These are phyloP conservation scores for Craterocephalus amniculus DNA, from an alignment of 2,797 vertebrate species.

Conservation along the genomic window DNA sequence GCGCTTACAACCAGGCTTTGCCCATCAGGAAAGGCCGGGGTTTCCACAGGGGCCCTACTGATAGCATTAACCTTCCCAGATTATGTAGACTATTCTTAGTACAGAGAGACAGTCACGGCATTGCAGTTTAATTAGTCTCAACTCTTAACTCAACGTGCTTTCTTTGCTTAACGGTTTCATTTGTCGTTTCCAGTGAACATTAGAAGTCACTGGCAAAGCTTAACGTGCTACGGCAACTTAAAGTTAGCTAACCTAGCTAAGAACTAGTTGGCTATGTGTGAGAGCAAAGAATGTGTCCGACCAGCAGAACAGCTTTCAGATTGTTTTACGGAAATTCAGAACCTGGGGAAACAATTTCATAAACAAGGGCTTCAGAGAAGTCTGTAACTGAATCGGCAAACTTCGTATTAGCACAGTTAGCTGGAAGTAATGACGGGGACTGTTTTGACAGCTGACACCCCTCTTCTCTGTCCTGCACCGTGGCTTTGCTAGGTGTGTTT, in stretches of 20 bases:
- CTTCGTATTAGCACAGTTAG: slow-evolving; percentile 33
- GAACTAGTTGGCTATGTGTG: slow-evolving; percentile 38
- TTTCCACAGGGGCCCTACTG: slow-evolving; percentile 59
- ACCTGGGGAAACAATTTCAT: background rate
- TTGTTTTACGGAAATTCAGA: background rate
- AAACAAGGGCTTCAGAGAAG: background rate
- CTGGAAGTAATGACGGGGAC: slow-evolving; percentile 42
- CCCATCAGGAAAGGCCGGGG: slow-evolving; percentile 67
- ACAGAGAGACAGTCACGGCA: background rate
- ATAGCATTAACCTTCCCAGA: slow-evolving; percentile 64
- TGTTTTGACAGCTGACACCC: slow-evolving; percentile 84
- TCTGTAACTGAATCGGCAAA: background rate
- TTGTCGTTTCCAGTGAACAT: slow-evolving; percentile 34
- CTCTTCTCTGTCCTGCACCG: slow-evolving; percentile 50
- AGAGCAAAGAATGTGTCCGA: slow-evolving; percentile 15
- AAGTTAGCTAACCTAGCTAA: slow-evolving; percentile 57
- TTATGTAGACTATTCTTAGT: slow-evolving; percentile 49
- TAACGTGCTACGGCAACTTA: slow-evolving; percentile 57
- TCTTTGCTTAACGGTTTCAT: slow-evolving; percentile 4
- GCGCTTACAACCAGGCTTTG: slow-evolving; percentile 8
- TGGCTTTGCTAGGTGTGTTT: slow-evolving; percentile 49
- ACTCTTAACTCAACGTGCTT: background rate
- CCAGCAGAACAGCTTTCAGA: slow-evolving; percentile 1
- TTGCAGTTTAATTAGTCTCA: background rate
- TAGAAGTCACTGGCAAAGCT: slow-evolving; percentile 35